A percentile compares a stretch with the other conserved stretches of the same genome.
These are phyloP conservation scores for Melanchra persicariae DNA, from an alignment of 2,888 invertebrate species.

Conservation along the genomic window DNA sequence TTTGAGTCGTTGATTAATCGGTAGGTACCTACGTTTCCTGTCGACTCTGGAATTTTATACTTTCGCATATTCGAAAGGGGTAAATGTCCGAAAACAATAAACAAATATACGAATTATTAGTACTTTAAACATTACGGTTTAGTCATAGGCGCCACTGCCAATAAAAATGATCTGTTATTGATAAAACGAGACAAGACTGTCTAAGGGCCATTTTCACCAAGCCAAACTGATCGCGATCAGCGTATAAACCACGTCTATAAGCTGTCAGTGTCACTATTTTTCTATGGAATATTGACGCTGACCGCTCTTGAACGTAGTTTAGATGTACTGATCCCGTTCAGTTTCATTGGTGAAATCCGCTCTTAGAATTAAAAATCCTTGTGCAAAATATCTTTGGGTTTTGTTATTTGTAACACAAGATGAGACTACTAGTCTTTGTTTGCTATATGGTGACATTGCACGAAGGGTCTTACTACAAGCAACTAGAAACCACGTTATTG, in stretches of 20 bases:
- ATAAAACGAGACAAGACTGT: neutral
- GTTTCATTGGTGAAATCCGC: neutral
- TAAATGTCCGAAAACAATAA: constrained; percentile 7
- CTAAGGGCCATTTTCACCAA: too few species aligned
- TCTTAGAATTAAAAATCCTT: neutral
- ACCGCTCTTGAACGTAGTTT: too few species aligned
- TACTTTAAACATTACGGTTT: constrained; percentile 1
- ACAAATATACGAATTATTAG: constrained; percentile 16
- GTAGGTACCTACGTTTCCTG: constrained; percentile 20
- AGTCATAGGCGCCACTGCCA: constrained; percentile 19
- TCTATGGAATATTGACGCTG: too few species aligned
- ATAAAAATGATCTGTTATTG: constrained; percentile 1
- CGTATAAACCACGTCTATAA: too few species aligned
- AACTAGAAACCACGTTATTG: neutral
- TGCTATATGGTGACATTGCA: neutral
- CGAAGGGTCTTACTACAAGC: neutral
- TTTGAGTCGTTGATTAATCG: constrained; percentile 39
- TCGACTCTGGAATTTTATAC: constrained; percentile 13
- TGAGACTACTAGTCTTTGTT: too few species aligned
- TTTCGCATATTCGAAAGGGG: constrained; percentile 20
- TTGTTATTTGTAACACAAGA: neutral
- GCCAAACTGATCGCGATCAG: too few species aligned
- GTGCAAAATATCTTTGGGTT: too few species aligned
- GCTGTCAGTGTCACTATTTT: too few species aligned
- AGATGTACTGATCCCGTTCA: too few species aligned